Evolutionary conservation across 1,140 invertebrate species (phyloP), one percentile per base, ranked within the genome.

Genomic region (Drosophila mayri): DNA sequence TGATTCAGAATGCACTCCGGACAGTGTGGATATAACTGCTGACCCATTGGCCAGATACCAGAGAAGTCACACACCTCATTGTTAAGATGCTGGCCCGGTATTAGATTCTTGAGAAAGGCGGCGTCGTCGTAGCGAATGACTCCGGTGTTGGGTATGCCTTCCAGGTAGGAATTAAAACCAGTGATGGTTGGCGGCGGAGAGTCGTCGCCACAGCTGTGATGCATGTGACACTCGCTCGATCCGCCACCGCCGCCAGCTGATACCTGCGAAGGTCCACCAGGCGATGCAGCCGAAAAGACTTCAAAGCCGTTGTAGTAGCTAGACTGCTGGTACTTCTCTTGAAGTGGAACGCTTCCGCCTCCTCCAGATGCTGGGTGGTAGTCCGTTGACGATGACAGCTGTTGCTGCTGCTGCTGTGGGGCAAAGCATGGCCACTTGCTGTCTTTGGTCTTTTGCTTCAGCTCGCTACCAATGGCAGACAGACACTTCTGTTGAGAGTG

Each of bases 21-120:
- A 28, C 41, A 54, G 32, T n/a, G 18, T 5, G 20, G 38, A 32
- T 41, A 37, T 0, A 47, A 4, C 14, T 22, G 32, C 12, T n/a
- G 63, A 10, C 11, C 20, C 3, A 32, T 2, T 47, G 41, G 25
- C 62, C 52, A 64, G 8, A 9, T 16, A 11, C 40, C 41, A 44
- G 20, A 22, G 20, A 7, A 0, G 20, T 35, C 20, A 76, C 78
- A 14, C 62, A 93, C 94, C 85, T 94, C 94, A 63, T 92, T 94
- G 76, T 94, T 94, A 32, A 94, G 71, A 91, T 94, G 94, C 22
- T 94, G 93, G 1, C 94, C 94, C 4, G 94, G 94, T 37, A 94
- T 83, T 63, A 94, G 72, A 47, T 94, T 84, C 67, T 94, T 94
- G 46, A 94, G 94, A 66, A 94, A 94, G 0, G 94, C 93, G 71